Evolutionary conservation across 2,113 vertebrate species (phyloP).

Genomic region (Coreoperca whiteheadi): DNA sequence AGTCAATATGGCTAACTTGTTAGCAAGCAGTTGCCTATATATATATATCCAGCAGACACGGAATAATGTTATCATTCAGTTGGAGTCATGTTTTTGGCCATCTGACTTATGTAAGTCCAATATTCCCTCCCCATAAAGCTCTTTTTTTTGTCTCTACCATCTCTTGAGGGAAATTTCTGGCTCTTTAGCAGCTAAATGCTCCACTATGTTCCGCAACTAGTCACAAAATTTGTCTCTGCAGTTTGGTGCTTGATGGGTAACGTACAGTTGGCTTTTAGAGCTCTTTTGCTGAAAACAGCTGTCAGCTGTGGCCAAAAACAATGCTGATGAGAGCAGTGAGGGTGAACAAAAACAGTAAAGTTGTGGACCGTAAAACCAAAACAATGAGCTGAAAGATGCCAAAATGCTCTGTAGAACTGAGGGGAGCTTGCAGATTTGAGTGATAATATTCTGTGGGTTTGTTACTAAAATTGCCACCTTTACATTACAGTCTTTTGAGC

Average conservation of each 20-base stretch:
- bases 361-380: neutral
- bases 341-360: neutral
- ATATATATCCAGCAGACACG: neutral
- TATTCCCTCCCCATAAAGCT: neutral
- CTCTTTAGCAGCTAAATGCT: neutral
- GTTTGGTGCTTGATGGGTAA: neutral
- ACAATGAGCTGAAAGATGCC: neutral
- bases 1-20: neutral
- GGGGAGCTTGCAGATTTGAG: neutral
- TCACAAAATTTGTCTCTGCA: neutral
- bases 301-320: neutral
- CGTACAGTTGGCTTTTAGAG: neutral
- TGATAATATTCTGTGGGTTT: neutral
- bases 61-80: neutral
- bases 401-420: neutral
- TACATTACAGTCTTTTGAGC: slow-evolving; percentile 1
- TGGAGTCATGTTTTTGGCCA: neutral
- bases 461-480: neutral
- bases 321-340: neutral
- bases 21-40: neutral
- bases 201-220: no score
- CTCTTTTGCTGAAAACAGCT: neutral
- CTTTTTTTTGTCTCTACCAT: neutral
- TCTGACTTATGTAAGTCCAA: neutral
- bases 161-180: neutral